Conservation (phyloP, 1,140 invertebrate genomes). For the Drosophila arizonae region DNA sequence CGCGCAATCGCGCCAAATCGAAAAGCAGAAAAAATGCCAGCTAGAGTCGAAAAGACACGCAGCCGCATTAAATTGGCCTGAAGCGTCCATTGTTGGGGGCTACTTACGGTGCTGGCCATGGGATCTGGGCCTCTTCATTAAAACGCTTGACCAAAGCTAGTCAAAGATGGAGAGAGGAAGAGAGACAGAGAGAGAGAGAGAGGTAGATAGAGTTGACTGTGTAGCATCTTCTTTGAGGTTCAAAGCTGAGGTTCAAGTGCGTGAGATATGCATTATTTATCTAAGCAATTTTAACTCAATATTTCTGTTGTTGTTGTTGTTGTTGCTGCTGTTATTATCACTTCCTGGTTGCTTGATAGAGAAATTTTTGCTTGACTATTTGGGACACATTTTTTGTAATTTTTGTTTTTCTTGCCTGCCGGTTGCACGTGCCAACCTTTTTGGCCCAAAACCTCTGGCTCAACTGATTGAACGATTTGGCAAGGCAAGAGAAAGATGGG, state of each 20-base stretch:
- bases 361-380: conserved; percentile 46
- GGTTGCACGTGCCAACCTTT: conserved; percentile 66
- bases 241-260: conserved; percentile 64
- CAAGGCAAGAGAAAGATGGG: conserved; percentile 4
- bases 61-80: conserved; percentile 69
- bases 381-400: conserved; percentile 38
- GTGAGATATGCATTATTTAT: conserved; percentile 83
- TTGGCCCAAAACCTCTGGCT: conserved; percentile 7
- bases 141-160: conserved; percentile 42
- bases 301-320: not conserved
- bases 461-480: conserved; percentile 42
- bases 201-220: too few relatives aligned
- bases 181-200: not conserved
- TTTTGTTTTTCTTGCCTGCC: conserved; percentile 14
- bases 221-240: conserved; percentile 11
- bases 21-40: conserved; percentile 25
- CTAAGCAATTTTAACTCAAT: conserved; percentile 70
- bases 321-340: conserved; percentile 4
- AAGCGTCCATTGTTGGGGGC: conserved; percentile 60
- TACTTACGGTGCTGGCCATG: conserved; percentile 66
- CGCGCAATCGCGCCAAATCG: conserved; percentile 71
- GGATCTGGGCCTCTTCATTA: conserved; percentile 75
- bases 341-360: conserved; percentile 62
- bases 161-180: not conserved
- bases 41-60: conserved; percentile 49